Percentiles rank a stretch among this genome's conserved stretches.
phyloP scores from a whole-genome alignment of 2,888 invertebrate species.

The Synergus japonicus region DNA sequence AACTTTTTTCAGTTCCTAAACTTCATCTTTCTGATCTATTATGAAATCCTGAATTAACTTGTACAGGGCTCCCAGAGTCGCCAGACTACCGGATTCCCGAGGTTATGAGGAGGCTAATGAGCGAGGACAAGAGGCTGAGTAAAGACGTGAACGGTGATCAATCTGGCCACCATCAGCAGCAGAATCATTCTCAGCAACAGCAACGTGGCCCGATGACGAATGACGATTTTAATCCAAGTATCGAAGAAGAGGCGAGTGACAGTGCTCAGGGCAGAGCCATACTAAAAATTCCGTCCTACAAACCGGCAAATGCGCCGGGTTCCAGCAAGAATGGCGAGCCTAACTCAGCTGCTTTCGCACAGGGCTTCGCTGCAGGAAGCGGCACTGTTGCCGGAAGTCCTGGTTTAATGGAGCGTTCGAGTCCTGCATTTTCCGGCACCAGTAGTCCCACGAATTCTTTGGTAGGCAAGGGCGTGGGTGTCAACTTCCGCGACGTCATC shows the following conservation, averaged over 20 bases:
- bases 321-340: slow-evolving; percentile 72
- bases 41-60: background rate
- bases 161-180: slow-evolving; percentile 64
- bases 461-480: slow-evolving; percentile 79
- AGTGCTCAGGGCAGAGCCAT: slow-evolving; percentile 82
- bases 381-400: slow-evolving; percentile 76
- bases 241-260: slow-evolving; percentile 76
- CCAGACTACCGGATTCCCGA: slow-evolving; percentile 79
- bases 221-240: slow-evolving; percentile 76
- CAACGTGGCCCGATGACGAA: slow-evolving; percentile 76
- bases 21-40: background rate
- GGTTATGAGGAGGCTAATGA: slow-evolving; percentile 80
- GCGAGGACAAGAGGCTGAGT: slow-evolving; percentile 79
- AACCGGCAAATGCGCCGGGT: slow-evolving; percentile 79
- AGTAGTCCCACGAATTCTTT: slow-evolving; percentile 77
- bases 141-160: slow-evolving; percentile 74
- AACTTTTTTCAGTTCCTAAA: background rate
- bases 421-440: slow-evolving; percentile 79
- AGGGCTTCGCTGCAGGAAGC: slow-evolving; percentile 64
- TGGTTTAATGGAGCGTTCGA: slow-evolving; percentile 76
- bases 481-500: slow-evolving; percentile 91
- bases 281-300: slow-evolving; percentile 96
- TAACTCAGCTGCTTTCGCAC: slow-evolving; percentile 54
- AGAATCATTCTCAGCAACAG: slow-evolving; percentile 61
- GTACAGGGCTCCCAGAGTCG: slow-evolving; percentile 71